Conservation (phyloP, 2,113 vertebrate genomes). For the Platichthys flesus region DNA sequence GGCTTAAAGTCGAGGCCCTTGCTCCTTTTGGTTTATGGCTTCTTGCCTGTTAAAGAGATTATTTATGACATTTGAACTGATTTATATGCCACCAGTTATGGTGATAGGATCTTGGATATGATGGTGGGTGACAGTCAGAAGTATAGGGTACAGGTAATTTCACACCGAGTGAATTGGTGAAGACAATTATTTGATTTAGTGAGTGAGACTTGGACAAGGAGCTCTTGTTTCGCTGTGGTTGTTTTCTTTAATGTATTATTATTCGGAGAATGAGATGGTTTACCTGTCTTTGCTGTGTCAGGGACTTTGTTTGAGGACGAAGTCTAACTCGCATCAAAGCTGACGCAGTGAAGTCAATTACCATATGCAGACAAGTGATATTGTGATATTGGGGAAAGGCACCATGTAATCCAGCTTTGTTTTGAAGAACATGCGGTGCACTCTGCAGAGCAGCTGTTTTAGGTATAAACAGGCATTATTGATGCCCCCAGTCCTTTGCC, state of each 20-base stretch:
- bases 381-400: slow-evolving; percentile 68
- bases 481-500: slow-evolving; percentile 56
- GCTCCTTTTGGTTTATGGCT: slow-evolving; percentile 61
- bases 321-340: slow-evolving; percentile 71
- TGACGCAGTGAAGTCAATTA: slow-evolving; percentile 69
- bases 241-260: slow-evolving; percentile 62
- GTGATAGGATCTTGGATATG: slow-evolving; percentile 48
- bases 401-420: slow-evolving; percentile 74
- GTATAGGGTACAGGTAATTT: slow-evolving; percentile 63
- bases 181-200: slow-evolving; percentile 55
- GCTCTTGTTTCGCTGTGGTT: slow-evolving; percentile 68
- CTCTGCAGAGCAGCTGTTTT: slow-evolving; percentile 71
- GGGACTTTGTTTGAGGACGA: slow-evolving; percentile 54
- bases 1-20: slow-evolving; percentile 50
- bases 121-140: slow-evolving; percentile 52
- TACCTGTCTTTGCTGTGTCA: slow-evolving; percentile 59
- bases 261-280: slow-evolving; percentile 57
- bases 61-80: slow-evolving; percentile 47
- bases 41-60: slow-evolving; percentile 47
- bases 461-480: slow-evolving; percentile 66
- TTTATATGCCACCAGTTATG: slow-evolving; percentile 23
- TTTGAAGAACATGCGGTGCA: slow-evolving; percentile 67
- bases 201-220: slow-evolving; percentile 64
- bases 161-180: slow-evolving; percentile 43
- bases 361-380: slow-evolving; percentile 71